Evolutionary conservation across 2,888 invertebrate genomes (phyloP).

Genomic region (Acleris laterana): DNA sequence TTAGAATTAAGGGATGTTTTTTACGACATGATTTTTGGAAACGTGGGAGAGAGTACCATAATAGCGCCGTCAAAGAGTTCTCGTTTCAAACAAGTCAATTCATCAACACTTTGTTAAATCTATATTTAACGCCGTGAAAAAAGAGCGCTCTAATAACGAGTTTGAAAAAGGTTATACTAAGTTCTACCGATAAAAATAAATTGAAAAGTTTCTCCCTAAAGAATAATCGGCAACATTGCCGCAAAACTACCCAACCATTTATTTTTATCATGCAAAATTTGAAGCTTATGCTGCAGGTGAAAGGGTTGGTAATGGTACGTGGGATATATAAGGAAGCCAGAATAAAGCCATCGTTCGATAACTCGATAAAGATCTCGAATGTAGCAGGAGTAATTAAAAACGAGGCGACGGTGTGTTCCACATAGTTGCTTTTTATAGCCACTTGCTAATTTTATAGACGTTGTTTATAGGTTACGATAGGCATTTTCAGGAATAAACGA

Average conservation of each 20-base stretch:
- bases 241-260: background rate
- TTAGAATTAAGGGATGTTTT: conserved; percentile 51
- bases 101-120: background rate
- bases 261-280: conserved; percentile 1
- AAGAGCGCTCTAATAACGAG: background rate
- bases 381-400: conserved; percentile 44
- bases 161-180: conserved; percentile 4
- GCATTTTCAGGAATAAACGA: conserved; percentile 5
- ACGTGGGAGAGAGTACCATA: conserved; percentile 40
- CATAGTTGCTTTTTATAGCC: conserved; percentile 35
- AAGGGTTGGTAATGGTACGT: conserved; percentile 7
- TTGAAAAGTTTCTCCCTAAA: conserved; percentile 30
- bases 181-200: conserved; percentile 20
- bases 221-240: conserved; percentile 34
- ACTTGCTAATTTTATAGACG: conserved; percentile 32
- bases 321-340: conserved; percentile 33
- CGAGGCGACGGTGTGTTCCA: conserved; percentile 38
- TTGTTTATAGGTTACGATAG: conserved; percentile 6
- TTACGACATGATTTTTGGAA: conserved; percentile 42
- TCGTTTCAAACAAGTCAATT: background rate
- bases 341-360: conserved; percentile 53
- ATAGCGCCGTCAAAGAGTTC: conserved; percentile 8
- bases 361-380: conserved; percentile 59
- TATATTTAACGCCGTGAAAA: background rate
- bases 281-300: background rate